Conservation (phyloP, 2,888 invertebrate species). For the Lycia hirtaria region DNA sequence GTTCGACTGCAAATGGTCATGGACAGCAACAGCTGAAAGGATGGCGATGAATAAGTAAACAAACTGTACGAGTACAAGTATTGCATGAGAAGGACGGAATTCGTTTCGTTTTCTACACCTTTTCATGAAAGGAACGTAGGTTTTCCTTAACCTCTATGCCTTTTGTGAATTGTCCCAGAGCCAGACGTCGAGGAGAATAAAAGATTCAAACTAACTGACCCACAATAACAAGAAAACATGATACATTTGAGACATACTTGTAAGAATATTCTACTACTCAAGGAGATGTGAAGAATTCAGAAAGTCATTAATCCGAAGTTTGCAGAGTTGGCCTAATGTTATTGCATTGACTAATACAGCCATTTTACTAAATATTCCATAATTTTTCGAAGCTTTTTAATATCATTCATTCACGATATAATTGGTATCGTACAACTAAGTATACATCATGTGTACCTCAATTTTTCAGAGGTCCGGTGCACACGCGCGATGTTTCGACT, state of each 20-base stretch:
- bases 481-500: slow-evolving; percentile 20
- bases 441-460: slow-evolving; percentile 28
- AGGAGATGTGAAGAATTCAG: too few species aligned
- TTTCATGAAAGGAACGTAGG: background rate
- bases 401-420: too few species aligned
- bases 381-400: too few species aligned
- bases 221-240: too few species aligned
- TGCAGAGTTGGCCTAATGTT: too few species aligned
- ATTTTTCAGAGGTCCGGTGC: slow-evolving; percentile 33
- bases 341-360: too few species aligned
- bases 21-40: slow-evolving; percentile 8
- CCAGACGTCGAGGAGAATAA: background rate
- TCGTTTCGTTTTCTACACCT: background rate
- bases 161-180: background rate
- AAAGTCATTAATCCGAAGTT: too few species aligned
- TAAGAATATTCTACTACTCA: too few species aligned
- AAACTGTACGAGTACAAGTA: background rate
- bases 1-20: slow-evolving; percentile 23
- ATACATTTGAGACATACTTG: too few species aligned
- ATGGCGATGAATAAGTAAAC: slow-evolving; percentile 17
- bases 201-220: background rate
- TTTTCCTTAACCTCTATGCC: background rate
- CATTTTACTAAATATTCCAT: too few species aligned
- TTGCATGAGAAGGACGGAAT: background rate
- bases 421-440: too few species aligned